Percentiles rank a stretch among this genome's conserved stretches.
phyloP scores from a whole-genome alignment of 2,888 invertebrate genomes.

The Drosophila phalerata region DNA sequence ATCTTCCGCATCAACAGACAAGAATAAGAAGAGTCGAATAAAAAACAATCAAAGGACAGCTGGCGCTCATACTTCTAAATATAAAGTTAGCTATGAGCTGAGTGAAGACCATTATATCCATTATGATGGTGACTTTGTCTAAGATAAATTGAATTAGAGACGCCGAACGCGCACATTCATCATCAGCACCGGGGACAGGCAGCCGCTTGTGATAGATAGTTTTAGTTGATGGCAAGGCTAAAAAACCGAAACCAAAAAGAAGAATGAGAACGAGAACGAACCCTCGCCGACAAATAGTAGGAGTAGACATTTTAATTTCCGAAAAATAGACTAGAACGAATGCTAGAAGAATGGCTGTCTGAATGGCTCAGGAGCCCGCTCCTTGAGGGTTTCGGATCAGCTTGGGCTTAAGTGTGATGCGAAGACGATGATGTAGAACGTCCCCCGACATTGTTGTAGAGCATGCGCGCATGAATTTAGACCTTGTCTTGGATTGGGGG shows the following conservation, averaged over 20 bases:
- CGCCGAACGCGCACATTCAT: conserved; percentile 79
- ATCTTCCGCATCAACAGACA: conserved; percentile 26
- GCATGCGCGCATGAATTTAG: conserved; percentile 41
- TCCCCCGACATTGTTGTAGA: conserved; percentile 39
- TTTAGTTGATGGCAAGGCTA: conserved; percentile 27
- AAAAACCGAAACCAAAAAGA: conserved; percentile 61
- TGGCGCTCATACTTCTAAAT: conserved; percentile 36
- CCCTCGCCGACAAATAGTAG: conserved; percentile 74
- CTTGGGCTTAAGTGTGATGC: conserved; percentile 52
- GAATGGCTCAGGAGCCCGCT: conserved; percentile 17
- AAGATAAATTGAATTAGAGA: conserved; percentile 80
- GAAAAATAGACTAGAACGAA: conserved; percentile 56
- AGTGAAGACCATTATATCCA: conserved; percentile 55
- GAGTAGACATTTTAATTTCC: conserved; percentile 80
- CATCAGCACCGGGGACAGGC: conserved; percentile 52
- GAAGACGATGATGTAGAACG: conserved; percentile 34
- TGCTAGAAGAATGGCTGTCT: conserved; percentile 58
- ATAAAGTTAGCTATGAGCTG: conserved; percentile 36
- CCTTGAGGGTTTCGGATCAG: conserved; percentile 37
- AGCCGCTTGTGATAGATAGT: conserved; percentile 68
- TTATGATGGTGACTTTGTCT: conserved; percentile 75
- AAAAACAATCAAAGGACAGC: conserved; percentile 66
- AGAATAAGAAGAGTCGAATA: conserved; percentile 43
- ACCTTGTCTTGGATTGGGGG: conserved; percentile 9
- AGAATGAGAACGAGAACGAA: conserved; percentile 31